Evolutionary conservation across 35 echinoderm and acorn worm genomes (phyloP), one percentile per base, ranked within the genome.

Genomic region (Heliocidaris tuberculata): DNA sequence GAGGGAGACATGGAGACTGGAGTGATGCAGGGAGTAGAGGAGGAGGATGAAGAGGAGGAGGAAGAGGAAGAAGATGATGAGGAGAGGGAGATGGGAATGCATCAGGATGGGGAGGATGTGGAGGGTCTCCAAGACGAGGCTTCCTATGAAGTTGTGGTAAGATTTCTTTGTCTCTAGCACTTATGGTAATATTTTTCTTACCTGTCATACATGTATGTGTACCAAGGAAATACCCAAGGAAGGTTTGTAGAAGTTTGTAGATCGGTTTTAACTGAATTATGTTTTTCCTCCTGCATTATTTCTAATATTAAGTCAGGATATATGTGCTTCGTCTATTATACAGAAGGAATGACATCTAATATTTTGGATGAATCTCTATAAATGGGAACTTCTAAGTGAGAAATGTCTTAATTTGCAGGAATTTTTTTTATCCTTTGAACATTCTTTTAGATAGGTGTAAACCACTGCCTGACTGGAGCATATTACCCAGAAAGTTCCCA

Each of bases 71-170:
- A 50, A 1, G 94, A 90, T 50, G 94, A 94, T 7, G 96, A 96
- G 4, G 91, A 93, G 48, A 93, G 91, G 32, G 91, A 93, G 48
- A 30, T 93, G 5, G 91, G 31, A 24, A 30, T 48, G 29, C 47
- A 93, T 31, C 48, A 59, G 49, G 91, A 93, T 8, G 90, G 86
- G 24, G 96, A 96, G 54, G 94, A 95, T 13, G 94, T 32, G 16
- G 96, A 96, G 48, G 94, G 92, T 24, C 94, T 96, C 17, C 96
- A 96, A 31, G 97, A 98, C 93, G 97, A 98, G 56, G 94, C 94
- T 52, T 97, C 97, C 59, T 98, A 98, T 88, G 97, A 98, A 92
- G 96, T 98, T 13, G 96, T 98, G n/a, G 97, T 98, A 78, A 96
- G 96, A 95, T 88, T 31, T 32, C 32, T 7, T 59, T 56, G 52